These are phyloP conservation scores for Pipa parva DNA, from an alignment of 2,113 vertebrate genomes.

Conservation along the genomic window DNA sequence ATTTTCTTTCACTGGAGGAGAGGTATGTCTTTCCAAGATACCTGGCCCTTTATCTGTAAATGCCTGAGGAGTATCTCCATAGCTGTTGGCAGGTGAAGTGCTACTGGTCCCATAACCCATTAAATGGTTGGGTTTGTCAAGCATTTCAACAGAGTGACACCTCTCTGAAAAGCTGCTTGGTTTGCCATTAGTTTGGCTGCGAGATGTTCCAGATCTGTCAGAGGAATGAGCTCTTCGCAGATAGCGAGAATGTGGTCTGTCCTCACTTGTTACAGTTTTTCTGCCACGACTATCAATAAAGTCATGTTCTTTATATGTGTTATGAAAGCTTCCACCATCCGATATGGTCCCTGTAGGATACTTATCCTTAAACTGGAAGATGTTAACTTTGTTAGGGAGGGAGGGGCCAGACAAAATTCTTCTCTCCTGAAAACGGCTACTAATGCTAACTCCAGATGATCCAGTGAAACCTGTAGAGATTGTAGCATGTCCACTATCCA, in stretches of 20 bases:
- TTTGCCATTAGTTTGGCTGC: conserved; percentile 48
- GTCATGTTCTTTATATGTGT: conserved; percentile 49
- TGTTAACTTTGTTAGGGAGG: conserved; percentile 81
- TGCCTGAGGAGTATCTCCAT: conserved; percentile 55
- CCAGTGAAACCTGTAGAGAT: conserved; percentile 76
- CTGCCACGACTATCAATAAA: conserved; percentile 52
- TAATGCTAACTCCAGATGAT: conserved; percentile 68
- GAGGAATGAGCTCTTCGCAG: conserved; percentile 87
- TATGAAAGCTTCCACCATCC: conserved; percentile 60
- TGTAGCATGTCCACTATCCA: conserved; percentile 97
- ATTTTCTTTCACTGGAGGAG: conserved; percentile 74
- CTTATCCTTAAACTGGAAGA: conserved; percentile 66
- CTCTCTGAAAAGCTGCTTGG: conserved; percentile 58
- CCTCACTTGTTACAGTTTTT: conserved; percentile 52
- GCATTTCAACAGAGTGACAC: conserved; percentile 80
- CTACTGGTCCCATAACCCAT: conserved; percentile 48
- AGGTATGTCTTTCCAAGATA: conserved; percentile 59
- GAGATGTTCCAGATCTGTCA: conserved; percentile 67
- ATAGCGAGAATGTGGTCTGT: conserved; percentile 80
- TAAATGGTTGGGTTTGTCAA: conserved; percentile 59
- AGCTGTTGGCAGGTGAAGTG: conserved; percentile 58
- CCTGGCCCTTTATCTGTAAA: conserved; percentile 65
- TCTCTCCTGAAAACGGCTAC: conserved; percentile 76
- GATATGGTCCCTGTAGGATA: conserved; percentile 52
- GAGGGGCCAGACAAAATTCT: conserved; percentile 72